These are phyloP conservation scores for Gryllus bimaculatus DNA, from an alignment of 1,140 invertebrate genomes.

Conservation along the genomic window DNA sequence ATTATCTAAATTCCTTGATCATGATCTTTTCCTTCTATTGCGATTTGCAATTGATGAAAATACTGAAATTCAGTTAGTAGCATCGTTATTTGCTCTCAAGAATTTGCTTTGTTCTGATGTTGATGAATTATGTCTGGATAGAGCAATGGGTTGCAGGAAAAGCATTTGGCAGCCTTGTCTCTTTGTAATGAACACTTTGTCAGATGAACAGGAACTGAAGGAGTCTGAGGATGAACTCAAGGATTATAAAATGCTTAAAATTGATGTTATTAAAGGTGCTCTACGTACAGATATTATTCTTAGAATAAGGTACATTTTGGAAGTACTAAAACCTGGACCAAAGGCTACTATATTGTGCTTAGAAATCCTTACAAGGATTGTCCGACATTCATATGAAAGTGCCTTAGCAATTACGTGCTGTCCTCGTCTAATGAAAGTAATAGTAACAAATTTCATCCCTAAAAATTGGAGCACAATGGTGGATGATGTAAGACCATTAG, in stretches of 20 bases:
- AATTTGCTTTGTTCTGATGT: slow-evolving; percentile 61
- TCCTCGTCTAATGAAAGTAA: slow-evolving; percentile 11
- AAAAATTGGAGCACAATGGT: slow-evolving; percentile 12
- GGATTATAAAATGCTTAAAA: slow-evolving; percentile 72
- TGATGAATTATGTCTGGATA: slow-evolving; percentile 61
- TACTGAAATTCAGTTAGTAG: slow-evolving; percentile 57
- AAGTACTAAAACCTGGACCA: slow-evolving; percentile 49
- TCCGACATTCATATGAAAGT: slow-evolving; percentile 52
- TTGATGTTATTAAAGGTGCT: slow-evolving; percentile 61
- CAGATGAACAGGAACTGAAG: slow-evolving; percentile 28
- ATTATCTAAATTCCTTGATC: slow-evolving; percentile 43
- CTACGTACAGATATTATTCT: slow-evolving; percentile 66
- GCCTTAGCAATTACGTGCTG: slow-evolving; percentile 39
- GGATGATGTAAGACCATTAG: neutral
- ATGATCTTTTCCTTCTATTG: slow-evolving; percentile 64
- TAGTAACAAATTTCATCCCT: slow-evolving; percentile 12
- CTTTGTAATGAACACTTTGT: slow-evolving; percentile 24
- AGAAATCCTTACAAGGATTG: slow-evolving; percentile 58
- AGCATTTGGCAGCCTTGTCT: slow-evolving; percentile 53
- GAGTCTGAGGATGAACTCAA: slow-evolving; percentile 58
- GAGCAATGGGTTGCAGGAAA: slow-evolving; percentile 52
- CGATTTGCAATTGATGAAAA: slow-evolving; percentile 79
- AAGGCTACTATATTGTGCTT: slow-evolving; percentile 54
- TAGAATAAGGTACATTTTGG: slow-evolving; percentile 60
- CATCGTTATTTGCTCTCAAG: slow-evolving; percentile 60